Evolutionary conservation across 2,113 vertebrate genomes (phyloP).

Genomic region (Alethe castanea): DNA sequence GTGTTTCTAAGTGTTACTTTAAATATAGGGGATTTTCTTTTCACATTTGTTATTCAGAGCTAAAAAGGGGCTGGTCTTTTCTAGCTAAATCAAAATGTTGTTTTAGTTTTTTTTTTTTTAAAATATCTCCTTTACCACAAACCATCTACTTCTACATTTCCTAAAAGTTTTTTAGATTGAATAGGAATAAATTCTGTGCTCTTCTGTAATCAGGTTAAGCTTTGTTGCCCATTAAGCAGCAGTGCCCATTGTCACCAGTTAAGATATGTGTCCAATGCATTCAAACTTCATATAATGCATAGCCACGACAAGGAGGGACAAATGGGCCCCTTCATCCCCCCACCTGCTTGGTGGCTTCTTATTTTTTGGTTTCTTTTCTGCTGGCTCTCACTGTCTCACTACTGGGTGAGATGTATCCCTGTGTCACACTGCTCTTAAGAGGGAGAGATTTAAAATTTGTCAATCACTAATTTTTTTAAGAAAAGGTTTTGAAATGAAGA

Average conservation of each 20-base stretch:
- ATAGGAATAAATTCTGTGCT: not conserved
- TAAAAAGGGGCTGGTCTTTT: not conserved
- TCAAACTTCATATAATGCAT: not conserved
- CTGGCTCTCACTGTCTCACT: not conserved
- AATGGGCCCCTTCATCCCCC: not conserved
- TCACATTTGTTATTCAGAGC: not conserved
- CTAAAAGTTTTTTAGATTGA: not conserved
- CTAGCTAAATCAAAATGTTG: not conserved
- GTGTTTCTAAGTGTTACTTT: not conserved
- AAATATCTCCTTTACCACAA: not conserved
- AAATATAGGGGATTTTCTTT: slow-evolving; percentile 33
- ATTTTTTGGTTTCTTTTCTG: not conserved
- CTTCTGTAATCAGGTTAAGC: not conserved
- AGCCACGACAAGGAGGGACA: not conserved
- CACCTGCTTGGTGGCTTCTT: not conserved
- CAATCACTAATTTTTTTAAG: not conserved
- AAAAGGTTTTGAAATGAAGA: not conserved
- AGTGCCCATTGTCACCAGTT: not conserved
- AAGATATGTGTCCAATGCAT: not conserved
- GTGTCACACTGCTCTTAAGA: not conserved
- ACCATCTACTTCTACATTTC: not conserved
- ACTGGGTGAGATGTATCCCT: not conserved
- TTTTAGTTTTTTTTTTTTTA: not conserved
- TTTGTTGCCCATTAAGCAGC: not conserved
- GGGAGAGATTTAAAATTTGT: not conserved